Base-by-base conservation (phyloP, 2,113 vertebrate species). In the Tinamus guttatus region DNA sequence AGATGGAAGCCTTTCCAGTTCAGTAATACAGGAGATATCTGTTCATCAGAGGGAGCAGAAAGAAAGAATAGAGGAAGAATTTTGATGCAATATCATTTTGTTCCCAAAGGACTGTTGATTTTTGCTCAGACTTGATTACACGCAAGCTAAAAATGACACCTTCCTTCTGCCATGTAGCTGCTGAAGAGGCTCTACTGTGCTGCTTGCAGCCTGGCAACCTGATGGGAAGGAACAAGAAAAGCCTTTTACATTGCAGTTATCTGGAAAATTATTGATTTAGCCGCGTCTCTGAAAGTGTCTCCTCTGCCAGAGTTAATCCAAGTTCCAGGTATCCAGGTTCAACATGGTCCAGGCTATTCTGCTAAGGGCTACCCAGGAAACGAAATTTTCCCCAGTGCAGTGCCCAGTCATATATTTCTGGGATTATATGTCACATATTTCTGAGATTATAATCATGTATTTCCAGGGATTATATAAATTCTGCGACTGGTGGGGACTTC, bases 171-270 rank as follows among this genome's bases (percentile, higher is more conserved):
- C 36, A 19, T 9, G 41, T 38, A 52, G 27, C 86, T 82, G 45
- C 5, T 62, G 78, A 80, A 89, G 63, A 85, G 71, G 81, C 40
- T 93, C 82, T 79, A 28, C 67, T 62, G 47, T 40, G 18, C 74
- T 93, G 64, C 63, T 62, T 81, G 27, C 64, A 75, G 51, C 76
- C 74, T 71, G 34, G 28, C 1, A 4, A 79, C 56, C 38, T 65
- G 58, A 62, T 32, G n/a, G n/a, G 19, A 59, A 89, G 63, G 81
- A 49, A 65, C 81, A 82, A 63, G 11, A 36, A 70, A 54, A 67
- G 21, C 3, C 8, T 85, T 87, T 41, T 64, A 7, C 38, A 2
- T 71, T 93, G 47, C 32, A 38, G 1, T 58, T 76, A 28, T n/a
- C 30, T 36, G 14, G 17, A 60, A 92, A 67, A 86, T 3, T 0